A percentile compares a stretch with the other conserved stretches of the same genome.
Evolutionary conservation across 2,797 vertebrate genomes (phyloP).

Genomic region (Morelia viridis): DNA sequence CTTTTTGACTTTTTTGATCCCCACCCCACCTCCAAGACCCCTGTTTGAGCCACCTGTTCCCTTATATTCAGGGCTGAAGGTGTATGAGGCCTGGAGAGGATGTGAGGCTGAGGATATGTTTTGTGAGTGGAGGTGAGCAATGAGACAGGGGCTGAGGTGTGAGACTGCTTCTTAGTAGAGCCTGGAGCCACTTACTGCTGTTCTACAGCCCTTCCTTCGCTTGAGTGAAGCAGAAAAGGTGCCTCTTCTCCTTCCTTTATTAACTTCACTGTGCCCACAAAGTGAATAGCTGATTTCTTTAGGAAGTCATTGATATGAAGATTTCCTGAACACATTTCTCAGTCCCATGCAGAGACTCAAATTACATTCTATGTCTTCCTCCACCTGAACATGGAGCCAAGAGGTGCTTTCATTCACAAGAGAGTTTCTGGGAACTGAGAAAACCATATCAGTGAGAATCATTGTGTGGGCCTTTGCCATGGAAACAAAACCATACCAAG

Average conservation of each 20-base stretch:
- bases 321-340: neutral
- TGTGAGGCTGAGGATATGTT: neutral
- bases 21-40: neutral
- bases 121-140: neutral
- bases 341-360: neutral
- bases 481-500: neutral
- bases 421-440: neutral
- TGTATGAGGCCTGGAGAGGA: neutral
- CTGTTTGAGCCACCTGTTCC: neutral
- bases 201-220: neutral
- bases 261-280: neutral
- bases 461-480: neutral
- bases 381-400: neutral
- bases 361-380: neutral
- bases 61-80: neutral
- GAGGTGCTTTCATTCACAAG: neutral
- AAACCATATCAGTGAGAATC: neutral
- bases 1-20: neutral
- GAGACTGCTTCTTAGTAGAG: neutral
- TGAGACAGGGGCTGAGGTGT: too few relatives aligned
- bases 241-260: neutral
- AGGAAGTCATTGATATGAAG: neutral
- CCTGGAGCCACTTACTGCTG: too few relatives aligned
- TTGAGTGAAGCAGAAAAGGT: neutral
- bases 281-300: neutral